Conservation (phyloP, 2,113 vertebrate species). For the Nerophis lumbriciformis region DNA sequence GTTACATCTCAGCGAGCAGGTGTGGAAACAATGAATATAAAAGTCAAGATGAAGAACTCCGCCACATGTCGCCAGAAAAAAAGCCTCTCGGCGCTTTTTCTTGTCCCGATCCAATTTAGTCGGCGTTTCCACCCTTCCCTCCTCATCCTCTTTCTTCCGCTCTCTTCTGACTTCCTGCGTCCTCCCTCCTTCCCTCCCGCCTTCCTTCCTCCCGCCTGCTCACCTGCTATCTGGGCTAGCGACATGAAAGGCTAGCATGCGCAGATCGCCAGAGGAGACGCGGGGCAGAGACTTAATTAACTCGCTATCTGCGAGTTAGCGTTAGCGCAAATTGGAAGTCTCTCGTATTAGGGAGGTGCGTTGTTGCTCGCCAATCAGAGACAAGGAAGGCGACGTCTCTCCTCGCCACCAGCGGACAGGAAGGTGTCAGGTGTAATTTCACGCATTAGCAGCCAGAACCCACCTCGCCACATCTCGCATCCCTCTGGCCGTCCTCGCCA, state of each 20-base stretch:
- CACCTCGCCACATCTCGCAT: slow-evolving; percentile 41
- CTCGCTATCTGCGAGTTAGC: slow-evolving; percentile 70
- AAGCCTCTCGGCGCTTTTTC: slow-evolving; percentile 53
- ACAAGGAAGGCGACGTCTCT: neutral
- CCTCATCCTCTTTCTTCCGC: slow-evolving; percentile 2
- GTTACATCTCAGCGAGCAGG: slow-evolving; percentile 37
- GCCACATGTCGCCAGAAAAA: slow-evolving; percentile 47
- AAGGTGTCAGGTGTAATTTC: slow-evolving; percentile 80
- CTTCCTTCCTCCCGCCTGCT: slow-evolving; percentile 22
- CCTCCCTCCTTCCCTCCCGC: slow-evolving; percentile 16
- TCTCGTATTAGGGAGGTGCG: neutral
- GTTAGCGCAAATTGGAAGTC: slow-evolving; percentile 70
- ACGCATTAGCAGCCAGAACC: slow-evolving; percentile 67
- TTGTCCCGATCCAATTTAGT: slow-evolving; percentile 66
- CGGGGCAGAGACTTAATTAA: slow-evolving; percentile 76
- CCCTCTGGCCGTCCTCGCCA: slow-evolving; percentile 50
- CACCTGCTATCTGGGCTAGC: slow-evolving; percentile 34
- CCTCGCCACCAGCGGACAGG: slow-evolving; percentile 26
- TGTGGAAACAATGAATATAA: slow-evolving; percentile 22
- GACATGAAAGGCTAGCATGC: slow-evolving; percentile 74
- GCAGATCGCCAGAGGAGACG: slow-evolving; percentile 61
- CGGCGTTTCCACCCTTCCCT: slow-evolving; percentile 41
- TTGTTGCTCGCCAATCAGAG: slow-evolving; percentile 2
- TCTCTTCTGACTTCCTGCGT: slow-evolving; percentile 19
- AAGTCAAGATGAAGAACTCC: slow-evolving; percentile 14